Evolutionary conservation across 2,888 invertebrate genomes (phyloP).

Genomic region (Tachina fera): DNA sequence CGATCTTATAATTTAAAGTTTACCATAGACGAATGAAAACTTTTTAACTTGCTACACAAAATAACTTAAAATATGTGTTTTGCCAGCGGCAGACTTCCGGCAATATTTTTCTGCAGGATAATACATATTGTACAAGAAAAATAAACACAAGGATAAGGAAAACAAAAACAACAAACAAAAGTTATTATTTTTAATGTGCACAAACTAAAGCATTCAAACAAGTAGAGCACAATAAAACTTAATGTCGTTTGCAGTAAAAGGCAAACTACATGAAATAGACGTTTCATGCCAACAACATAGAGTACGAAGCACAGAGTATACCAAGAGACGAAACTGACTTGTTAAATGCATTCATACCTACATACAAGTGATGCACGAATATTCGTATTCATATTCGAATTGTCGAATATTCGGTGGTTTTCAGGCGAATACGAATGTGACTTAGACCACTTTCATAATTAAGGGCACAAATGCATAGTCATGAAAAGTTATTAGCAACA

Average conservation of each 20-base stretch:
- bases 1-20: background rate
- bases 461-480: background rate
- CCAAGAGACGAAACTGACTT: background rate
- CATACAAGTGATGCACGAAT: no score
- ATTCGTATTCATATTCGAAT: no score
- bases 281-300: background rate
- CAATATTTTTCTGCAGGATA: conserved; percentile 25
- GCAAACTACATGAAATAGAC: conserved; percentile 28
- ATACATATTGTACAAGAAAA: conserved; percentile 33
- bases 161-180: conserved; percentile 52
- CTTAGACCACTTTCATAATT: no score
- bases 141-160: conserved; percentile 30
- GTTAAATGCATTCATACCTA: background rate
- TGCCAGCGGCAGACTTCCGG: conserved; percentile 47
- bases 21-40: background rate
- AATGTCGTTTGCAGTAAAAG: conserved; percentile 40
- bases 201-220: conserved; percentile 28
- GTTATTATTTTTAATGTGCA: conserved; percentile 59
- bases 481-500: background rate
- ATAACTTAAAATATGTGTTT: conserved; percentile 14
- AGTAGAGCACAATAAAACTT: conserved; percentile 36
- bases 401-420: no score
- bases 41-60: conserved; percentile 14
- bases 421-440: no score
- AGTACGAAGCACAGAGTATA: background rate